Evolutionary conservation across 92 coral and sea anemone genomes (phyloP).

Genomic region (Actinernus sp.): DNA sequence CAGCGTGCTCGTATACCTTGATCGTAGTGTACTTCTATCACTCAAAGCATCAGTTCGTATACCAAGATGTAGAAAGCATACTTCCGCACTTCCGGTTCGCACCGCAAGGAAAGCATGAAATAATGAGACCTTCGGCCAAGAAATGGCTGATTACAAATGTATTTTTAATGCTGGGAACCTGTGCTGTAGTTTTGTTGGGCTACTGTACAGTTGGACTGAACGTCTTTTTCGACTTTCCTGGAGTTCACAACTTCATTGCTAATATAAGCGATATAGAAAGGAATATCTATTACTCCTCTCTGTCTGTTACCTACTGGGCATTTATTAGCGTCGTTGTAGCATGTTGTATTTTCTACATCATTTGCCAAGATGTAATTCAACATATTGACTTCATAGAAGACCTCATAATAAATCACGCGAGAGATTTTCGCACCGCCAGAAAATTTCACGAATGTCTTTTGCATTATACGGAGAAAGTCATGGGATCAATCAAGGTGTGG

Average conservation of each 20-base stretch:
- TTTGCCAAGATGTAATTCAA: not conserved
- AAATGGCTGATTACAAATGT: not conserved
- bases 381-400: not conserved
- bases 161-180: not conserved
- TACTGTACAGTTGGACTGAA: not conserved
- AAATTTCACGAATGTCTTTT: not conserved
- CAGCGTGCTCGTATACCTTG: not conserved
- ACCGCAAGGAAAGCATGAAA: not conserved
- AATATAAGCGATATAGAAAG: not conserved
- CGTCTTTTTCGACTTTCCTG: not conserved
- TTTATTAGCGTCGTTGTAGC: too few relatives aligned
- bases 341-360: not conserved
- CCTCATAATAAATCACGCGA: not conserved
- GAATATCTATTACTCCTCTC: not conserved
- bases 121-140: not conserved
- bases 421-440: not conserved
- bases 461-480: not conserved
- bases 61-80: not conserved
- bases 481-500: not conserved
- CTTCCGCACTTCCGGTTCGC: not conserved
- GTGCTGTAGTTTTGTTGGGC: not conserved
- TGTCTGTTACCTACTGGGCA: not conserved
- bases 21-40: not conserved
- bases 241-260: not conserved
- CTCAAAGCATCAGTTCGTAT: not conserved